phyloP scores from a whole-genome alignment of 64 coral and sea anemone species.

The Stylophora pistillata region DNA sequence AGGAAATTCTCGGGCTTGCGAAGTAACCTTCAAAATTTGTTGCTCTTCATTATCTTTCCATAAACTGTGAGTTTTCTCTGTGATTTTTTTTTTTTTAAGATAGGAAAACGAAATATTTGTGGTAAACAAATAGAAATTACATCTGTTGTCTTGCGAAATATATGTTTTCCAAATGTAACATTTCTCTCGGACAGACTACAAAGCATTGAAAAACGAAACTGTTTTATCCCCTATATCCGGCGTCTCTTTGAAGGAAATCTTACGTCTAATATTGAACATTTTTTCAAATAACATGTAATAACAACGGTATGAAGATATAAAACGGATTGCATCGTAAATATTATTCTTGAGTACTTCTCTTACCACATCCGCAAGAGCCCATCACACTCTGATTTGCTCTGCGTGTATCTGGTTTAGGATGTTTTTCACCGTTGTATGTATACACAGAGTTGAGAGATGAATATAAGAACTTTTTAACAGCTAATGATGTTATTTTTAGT shows the following conservation, averaged over 20 bases:
- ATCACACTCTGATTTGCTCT: not conserved
- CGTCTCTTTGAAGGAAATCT: not conserved
- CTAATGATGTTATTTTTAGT: not conserved
- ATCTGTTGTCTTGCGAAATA: not conserved
- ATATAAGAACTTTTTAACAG: not conserved
- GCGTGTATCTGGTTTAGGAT: not conserved
- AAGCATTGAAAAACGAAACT: not conserved
- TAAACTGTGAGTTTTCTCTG: not conserved
- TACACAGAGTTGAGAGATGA: not conserved
- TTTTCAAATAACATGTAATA: no score
- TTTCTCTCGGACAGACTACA: not conserved
- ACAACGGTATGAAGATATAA: not conserved
- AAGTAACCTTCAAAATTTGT: no score
- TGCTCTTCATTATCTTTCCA: not conserved
- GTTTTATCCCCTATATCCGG: not conserved
- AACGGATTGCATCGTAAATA: not conserved
- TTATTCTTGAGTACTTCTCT: not conserved
- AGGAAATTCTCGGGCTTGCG: no score
- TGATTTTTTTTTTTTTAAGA: no score
- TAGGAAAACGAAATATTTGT: not conserved
- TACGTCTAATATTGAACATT: no score
- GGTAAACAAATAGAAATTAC: not conserved
- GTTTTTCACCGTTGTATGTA: not conserved
- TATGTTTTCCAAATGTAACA: not conserved
- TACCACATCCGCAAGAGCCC: conserved; percentile 6